These are phyloP conservation scores for Drosophila diplacantha DNA, from an alignment of 2,888 invertebrate species.

Conservation along the genomic window DNA sequence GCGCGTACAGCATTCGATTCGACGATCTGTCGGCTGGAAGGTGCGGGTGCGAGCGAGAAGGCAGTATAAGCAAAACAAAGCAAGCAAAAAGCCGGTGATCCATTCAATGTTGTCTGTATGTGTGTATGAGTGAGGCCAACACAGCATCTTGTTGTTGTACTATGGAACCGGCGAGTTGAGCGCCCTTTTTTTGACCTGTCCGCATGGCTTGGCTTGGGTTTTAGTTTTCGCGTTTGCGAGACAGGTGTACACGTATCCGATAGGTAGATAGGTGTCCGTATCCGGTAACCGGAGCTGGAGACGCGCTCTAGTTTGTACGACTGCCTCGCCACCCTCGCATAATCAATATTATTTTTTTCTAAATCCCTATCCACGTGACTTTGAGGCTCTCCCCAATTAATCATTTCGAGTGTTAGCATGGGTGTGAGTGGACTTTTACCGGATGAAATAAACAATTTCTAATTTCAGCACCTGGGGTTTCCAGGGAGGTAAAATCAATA, in stretches of 20 bases:
- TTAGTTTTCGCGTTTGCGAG: constrained; percentile 26
- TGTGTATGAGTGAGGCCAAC: constrained; percentile 51
- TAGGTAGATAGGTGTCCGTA: constrained; percentile 9
- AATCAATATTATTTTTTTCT: constrained; percentile 44
- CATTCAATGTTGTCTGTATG: constrained; percentile 45
- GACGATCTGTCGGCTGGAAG: constrained; percentile 30
- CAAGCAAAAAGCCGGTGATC: constrained; percentile 69
- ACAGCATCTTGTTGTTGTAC: constrained; percentile 60
- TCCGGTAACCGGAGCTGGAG: constrained; percentile 18
- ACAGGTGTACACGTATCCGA: constrained; percentile 32
- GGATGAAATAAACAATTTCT: constrained; percentile 47
- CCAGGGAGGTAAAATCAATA: constrained; percentile 60
- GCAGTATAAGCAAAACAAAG: constrained; percentile 57
- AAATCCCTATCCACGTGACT: constrained; percentile 48
- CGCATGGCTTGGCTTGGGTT: constrained; percentile 43
- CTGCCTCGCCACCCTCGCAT: constrained; percentile 11
- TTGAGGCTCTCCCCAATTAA: constrained; percentile 41
- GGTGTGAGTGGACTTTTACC: constrained; percentile 38
- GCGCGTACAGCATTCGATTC: constrained; percentile 64
- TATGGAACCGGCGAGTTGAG: constrained; percentile 57
- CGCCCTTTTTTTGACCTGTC: constrained; percentile 64
- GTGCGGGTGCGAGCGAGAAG: constrained; percentile 52
- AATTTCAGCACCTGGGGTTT: constrained; percentile 56
- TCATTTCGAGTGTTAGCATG: constrained; percentile 37
- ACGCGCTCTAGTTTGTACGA: constrained; percentile 17